phyloP scores from a whole-genome alignment of 2,113 vertebrate genomes.

The Columba livia region DNA sequence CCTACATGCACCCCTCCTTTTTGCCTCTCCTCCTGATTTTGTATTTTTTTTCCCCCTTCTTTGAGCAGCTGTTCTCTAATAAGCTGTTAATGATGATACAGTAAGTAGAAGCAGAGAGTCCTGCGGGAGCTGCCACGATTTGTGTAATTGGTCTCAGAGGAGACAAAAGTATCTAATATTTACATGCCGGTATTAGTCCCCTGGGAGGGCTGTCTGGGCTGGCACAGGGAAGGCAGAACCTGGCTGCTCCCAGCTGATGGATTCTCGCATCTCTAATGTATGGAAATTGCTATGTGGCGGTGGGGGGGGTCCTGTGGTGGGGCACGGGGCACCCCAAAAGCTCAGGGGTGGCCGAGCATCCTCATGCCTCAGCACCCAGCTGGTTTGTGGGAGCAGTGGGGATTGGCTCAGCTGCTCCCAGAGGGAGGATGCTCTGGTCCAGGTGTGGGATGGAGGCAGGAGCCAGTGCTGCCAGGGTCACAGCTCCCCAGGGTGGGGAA shows the following conservation, averaged over 20 bases:
- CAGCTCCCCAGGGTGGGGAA: too few species aligned
- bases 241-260: neutral
- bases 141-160: slow-evolving; percentile 84
- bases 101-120: slow-evolving; percentile 74
- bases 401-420: neutral
- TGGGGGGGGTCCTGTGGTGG: neutral
- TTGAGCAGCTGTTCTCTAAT: slow-evolving; percentile 79
- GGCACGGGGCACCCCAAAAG: neutral
- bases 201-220: slow-evolving; percentile 64
- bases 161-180: slow-evolving; percentile 80
- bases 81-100: slow-evolving; percentile 82
- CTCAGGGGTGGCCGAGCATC: neutral
- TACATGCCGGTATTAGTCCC: slow-evolving; percentile 75
- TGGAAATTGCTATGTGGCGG: neutral
- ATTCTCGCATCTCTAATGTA: neutral
- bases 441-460: too few species aligned
- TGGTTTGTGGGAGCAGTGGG: fast-evolving
- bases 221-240: slow-evolving; percentile 26
- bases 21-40: neutral
- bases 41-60: neutral
- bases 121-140: slow-evolving; percentile 76
- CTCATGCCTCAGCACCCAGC: neutral
- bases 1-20: neutral
- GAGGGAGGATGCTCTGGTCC: neutral
- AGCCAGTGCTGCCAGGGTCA: too few species aligned